Base-by-base conservation (phyloP, 2,113 vertebrate species). In the Erpornis zantholeuca region DNA sequence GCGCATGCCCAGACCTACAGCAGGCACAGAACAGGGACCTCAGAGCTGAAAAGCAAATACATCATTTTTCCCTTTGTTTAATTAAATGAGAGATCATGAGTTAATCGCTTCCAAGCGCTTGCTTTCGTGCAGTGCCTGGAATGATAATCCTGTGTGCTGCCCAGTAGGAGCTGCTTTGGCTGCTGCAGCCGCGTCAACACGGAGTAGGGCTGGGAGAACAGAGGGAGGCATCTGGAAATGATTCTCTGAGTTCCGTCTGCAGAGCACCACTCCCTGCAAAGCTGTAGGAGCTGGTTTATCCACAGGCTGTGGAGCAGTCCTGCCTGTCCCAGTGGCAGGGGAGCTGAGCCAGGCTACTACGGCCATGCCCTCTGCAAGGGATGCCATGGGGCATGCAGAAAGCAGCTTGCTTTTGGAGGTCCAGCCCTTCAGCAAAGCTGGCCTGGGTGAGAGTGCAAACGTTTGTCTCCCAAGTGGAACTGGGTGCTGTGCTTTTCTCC, bases 81-180 rank as follows among this genome's bases (percentile, higher is more conserved):
- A 96, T 96, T 97, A 97, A 96, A 96, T 79, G 91, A 92, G 84
- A 96, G 95, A 96, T 96, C 95, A 96, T 94, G 94, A 95, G 95
- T 94, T 96, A 96, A 97, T 94, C 75, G 56, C 91, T 96, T 96
- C 89, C 94, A 91, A 95, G 95, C 38, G 75, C 91, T 91, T 96
- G 94, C 96, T 96, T 96, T 96, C 91, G 93, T 88, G 95, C 91
- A 88, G 95, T 29, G 94, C 90, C 94, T 96, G 96, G 95, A 96
- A 96, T 96, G 94, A 89, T 96, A 95, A 96, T 97, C 94, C 94
- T 1, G 70, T 12, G 2, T 16, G 6, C 84, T 94, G 94, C 94
- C 91, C 94, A 65, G 96, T 79, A 96, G 94, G 95, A 96, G 70
- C 91, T 94, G 84, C 95, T 91, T 94, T 95, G 95, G 94, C 95